These are phyloP conservation scores for Anneissia japonica DNA, from an alignment of 35 echinoderm and acorn worm species.

Conservation along the genomic window DNA sequence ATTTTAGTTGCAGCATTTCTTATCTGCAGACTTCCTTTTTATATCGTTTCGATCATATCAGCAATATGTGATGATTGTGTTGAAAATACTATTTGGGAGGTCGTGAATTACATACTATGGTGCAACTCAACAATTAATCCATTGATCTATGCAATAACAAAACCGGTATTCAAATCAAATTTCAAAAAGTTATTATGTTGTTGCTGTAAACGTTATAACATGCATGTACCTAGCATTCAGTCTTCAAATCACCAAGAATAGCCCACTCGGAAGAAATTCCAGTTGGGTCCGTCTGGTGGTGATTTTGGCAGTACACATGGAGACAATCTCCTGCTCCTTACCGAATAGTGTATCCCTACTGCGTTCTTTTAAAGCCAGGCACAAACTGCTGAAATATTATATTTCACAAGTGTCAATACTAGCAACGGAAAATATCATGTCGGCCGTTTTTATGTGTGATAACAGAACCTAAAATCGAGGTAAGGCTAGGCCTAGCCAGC, in stretches of 20 bases:
- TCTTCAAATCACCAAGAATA: neutral
- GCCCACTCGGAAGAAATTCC: too few species aligned
- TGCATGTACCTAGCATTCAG: neutral
- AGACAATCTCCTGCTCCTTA: too few species aligned
- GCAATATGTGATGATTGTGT: slow-evolving; percentile 24
- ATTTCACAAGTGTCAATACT: too few species aligned
- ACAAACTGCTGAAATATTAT: too few species aligned
- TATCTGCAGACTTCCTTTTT: slow-evolving; percentile 26
- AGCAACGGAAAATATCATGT: too few species aligned
- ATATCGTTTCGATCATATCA: neutral
- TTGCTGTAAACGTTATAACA: neutral
- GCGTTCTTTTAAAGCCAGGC: too few species aligned
- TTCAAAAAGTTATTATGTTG: neutral
- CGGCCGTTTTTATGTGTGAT: too few species aligned
- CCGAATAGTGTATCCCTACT: too few species aligned
- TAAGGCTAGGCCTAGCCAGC: too few species aligned
- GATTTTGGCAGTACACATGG: too few species aligned
- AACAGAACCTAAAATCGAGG: too few species aligned
- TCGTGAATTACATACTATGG: slow-evolving; percentile 26
- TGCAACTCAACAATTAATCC: slow-evolving; percentile 22
- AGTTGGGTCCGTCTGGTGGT: too few species aligned
- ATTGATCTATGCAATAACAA: slow-evolving; percentile 34
- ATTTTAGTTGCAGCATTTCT: slow-evolving; percentile 21
- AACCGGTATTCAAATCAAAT: slow-evolving; percentile 13
- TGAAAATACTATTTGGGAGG: slow-evolving; percentile 3